Base-by-base conservation (phyloP, 2,113 vertebrate species). In the Cnemophilus loriae region DNA sequence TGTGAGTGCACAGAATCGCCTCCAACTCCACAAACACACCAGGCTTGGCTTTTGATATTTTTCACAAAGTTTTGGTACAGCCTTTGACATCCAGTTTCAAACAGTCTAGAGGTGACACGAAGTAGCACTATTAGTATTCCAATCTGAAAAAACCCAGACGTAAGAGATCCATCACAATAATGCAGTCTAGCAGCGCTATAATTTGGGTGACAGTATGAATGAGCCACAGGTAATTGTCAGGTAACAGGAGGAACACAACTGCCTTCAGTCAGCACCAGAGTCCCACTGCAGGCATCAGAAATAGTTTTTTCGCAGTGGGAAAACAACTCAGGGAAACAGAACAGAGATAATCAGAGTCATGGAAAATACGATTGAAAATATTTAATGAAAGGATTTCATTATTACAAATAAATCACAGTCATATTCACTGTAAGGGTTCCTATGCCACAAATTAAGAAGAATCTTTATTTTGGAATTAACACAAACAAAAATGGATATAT, bases 161-260 rank as follows among this genome's bases (percentile, higher is more conserved):
- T 69, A 46, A 6, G 39, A 92, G 80, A 68, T 69, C 69, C 70
- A 50, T 84, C 77, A 74, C 80, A 35, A 71, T 23, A 53, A 84
- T 37, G 74, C 57, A 74, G 88, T 10, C 79, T 55, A 65, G 76
- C 47, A 75, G 28, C 17, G 94, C 70, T 75, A 9, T 85, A 81
- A 94, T 93, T 83, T 59, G 82, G 67, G 63, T 80, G 89, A 88
- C 87, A 73, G 27, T 10, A 26, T 4, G 75, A 87, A 74, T 91
- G 86, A 93, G 88, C 81, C 92, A 84, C 68, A 90, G 83, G 80
- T 84, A 94, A 94, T 84, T 97, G 85, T 47, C 92, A 95, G 82
- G 87, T 91, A 88, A 80, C 44, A 70, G 0, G 7, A 87, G 76
- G 82, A 97, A 67, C 77, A 75, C 79, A 67, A 78, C 33, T 95